Evolutionary conservation across 2,113 vertebrate species (phyloP).

Genomic region (Semnornis frantzii): DNA sequence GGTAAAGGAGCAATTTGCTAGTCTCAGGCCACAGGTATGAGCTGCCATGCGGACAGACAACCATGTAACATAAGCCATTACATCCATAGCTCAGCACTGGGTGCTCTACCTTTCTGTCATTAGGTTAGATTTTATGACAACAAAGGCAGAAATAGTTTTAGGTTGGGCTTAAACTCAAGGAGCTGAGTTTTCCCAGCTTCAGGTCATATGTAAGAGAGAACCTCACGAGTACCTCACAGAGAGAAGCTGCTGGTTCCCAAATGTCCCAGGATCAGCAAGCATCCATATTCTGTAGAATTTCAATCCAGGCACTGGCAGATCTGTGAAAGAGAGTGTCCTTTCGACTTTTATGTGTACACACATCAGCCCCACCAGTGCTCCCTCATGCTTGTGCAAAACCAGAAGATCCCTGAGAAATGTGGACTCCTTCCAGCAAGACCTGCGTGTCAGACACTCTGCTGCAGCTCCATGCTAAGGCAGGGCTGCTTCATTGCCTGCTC

Average conservation of each 20-base stretch:
- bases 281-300: background rate
- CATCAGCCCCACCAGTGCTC: background rate
- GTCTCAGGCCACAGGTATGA: background rate
- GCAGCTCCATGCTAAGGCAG: background rate
- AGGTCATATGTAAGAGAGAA: background rate
- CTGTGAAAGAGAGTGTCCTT: background rate
- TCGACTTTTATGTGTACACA: background rate
- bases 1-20: background rate
- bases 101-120: background rate
- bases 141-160: fast-evolving
- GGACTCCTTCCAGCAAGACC: background rate
- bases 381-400: background rate
- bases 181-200: background rate
- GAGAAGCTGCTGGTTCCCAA: background rate
- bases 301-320: background rate
- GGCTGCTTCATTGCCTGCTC: background rate
- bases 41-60: background rate
- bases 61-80: background rate
- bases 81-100: fast-evolving
- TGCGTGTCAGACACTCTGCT: background rate
- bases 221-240: background rate
- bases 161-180: background rate
- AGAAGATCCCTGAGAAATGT: background rate
- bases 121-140: background rate
- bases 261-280: background rate